These are phyloP conservation scores for Hyperoplus immaculatus DNA, from an alignment of 2,797 vertebrate genomes.

Conservation along the genomic window DNA sequence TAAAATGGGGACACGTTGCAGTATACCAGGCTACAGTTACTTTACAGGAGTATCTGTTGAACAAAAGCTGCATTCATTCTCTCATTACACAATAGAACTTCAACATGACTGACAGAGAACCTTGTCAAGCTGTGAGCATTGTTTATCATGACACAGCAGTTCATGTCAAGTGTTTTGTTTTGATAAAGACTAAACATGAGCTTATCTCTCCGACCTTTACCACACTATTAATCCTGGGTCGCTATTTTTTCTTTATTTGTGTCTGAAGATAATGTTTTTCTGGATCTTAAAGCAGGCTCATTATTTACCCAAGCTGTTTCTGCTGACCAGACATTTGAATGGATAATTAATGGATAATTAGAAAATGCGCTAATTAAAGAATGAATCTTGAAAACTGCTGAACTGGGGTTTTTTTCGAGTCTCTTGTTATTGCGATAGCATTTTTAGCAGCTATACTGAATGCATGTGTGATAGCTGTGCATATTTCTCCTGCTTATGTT, in stretches of 20 bases:
- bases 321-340: constrained; percentile 74
- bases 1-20: background rate
- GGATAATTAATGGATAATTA: constrained; percentile 77
- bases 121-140: background rate
- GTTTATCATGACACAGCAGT: constrained; percentile 16
- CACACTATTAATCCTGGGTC: constrained; percentile 11
- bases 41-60: background rate
- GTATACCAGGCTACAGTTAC: background rate
- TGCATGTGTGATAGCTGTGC: background rate
- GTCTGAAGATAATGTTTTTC: constrained; percentile 63
- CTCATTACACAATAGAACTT: background rate
- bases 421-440: constrained; percentile 29
- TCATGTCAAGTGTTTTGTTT: constrained; percentile 36
- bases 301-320: constrained; percentile 71
- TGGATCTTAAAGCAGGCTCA: constrained; percentile 50
- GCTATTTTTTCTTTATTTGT: constrained; percentile 49
- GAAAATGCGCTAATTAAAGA: constrained; percentile 61
- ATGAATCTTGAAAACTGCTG: constrained; percentile 66
- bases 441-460: constrained; percentile 14
- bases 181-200: constrained; percentile 39
- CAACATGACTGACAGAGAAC: background rate
- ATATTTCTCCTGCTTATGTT: constrained; percentile 13
- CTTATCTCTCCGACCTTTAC: constrained; percentile 62
- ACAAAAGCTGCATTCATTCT: background rate
- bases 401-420: constrained; percentile 32